Conservation (phyloP, 92 coral and sea anemone genomes). For the Heliopora coerulea region DNA sequence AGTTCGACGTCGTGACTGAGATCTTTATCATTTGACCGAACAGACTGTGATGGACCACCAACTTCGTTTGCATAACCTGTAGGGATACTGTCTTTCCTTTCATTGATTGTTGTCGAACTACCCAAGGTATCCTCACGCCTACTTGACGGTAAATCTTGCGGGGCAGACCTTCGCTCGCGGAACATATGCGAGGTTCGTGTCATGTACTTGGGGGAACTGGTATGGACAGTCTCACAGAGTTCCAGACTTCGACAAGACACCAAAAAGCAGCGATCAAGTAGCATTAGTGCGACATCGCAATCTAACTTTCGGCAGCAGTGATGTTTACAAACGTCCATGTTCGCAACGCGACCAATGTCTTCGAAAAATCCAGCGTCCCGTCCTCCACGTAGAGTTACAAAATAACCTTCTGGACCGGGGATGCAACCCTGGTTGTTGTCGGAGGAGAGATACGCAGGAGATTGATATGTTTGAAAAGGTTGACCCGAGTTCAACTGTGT, state of each 20-base stretch:
- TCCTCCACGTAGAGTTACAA: constrained; percentile 78
- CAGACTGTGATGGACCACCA: neutral
- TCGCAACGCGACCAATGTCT: constrained; percentile 54
- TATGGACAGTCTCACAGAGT: constrained; percentile 13
- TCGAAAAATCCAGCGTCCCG: constrained; percentile 77
- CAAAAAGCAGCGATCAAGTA: constrained; percentile 65
- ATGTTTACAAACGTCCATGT: constrained; percentile 54
- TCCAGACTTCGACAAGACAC: constrained; percentile 59
- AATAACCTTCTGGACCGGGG: constrained; percentile 47
- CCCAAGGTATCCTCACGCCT: neutral
- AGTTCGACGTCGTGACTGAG: constrained; percentile 5
- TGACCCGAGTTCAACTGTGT: neutral
- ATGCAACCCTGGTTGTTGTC: constrained; percentile 41
- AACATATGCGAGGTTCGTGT: constrained; percentile 43
- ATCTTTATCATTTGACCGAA: neutral
- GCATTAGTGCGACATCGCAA: constrained; percentile 76
- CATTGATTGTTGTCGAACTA: neutral
- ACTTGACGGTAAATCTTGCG: neutral
- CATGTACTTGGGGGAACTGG: constrained; percentile 29
- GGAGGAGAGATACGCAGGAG: neutral
- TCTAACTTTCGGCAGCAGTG: constrained; percentile 60
- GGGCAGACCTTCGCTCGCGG: constrained; percentile 15
- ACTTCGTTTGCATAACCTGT: neutral
- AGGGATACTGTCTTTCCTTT: constrained; percentile 28
- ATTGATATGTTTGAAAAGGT: neutral